Conservation (phyloP, 2,797 vertebrate genomes). For the Centropyge bicolor region DNA sequence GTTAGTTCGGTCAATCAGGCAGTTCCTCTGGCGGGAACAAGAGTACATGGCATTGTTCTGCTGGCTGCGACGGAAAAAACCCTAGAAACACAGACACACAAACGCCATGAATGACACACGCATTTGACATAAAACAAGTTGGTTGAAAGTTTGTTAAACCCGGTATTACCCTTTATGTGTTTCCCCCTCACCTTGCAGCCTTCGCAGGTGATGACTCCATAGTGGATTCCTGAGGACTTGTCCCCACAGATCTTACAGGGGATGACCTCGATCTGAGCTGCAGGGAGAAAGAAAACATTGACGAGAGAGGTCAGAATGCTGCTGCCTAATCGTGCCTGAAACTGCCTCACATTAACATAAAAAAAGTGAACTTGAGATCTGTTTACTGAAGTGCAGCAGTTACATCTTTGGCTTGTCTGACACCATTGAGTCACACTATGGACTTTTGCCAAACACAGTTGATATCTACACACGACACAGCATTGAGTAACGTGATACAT, state of each 20-base stretch:
- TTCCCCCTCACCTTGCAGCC: conserved; percentile 91
- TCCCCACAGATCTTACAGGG: conserved; percentile 96
- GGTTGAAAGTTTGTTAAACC: background rate
- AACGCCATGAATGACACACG: conserved; percentile 9
- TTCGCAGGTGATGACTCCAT: conserved; percentile 95
- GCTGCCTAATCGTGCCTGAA: background rate
- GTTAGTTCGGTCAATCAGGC: conserved; percentile 93
- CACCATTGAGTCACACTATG: conserved; percentile 15
- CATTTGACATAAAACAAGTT: background rate
- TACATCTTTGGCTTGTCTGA: background rate
- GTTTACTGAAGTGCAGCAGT: background rate
- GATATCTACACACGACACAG: conserved; percentile 18
- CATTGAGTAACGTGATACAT: conserved; percentile 9
- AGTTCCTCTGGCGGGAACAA: conserved; percentile 93
- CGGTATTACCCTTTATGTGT: background rate
- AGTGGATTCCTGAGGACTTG: conserved; percentile 96
- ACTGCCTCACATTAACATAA: background rate
- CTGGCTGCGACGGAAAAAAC: conserved; percentile 94
- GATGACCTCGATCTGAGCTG: conserved; percentile 97
- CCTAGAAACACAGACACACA: conserved; percentile 77
- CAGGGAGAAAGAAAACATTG: conserved; percentile 27
- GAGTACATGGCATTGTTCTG: conserved; percentile 96
- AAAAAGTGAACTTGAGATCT: conserved; percentile 5
- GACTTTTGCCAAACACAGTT: conserved; percentile 11
- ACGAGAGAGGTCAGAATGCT: conserved; percentile 38